Percentiles rank a stretch among this genome's conserved stretches.
phyloP scores from a whole-genome alignment of 2,797 vertebrate genomes.

The Etheostoma nigrum region DNA sequence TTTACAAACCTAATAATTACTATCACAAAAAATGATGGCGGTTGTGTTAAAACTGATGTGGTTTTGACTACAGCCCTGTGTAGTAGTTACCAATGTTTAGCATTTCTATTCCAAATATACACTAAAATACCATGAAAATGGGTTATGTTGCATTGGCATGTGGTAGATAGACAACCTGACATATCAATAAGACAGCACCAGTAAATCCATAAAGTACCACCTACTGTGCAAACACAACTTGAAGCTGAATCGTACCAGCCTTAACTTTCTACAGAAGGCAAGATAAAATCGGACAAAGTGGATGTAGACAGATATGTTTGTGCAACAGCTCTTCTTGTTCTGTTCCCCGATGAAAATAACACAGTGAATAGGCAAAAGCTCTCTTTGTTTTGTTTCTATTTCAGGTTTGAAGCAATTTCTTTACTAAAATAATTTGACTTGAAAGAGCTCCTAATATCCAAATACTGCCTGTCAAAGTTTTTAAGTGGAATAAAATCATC shows the following conservation, averaged over 20 bases:
- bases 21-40: not conserved
- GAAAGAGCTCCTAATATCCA: not conserved
- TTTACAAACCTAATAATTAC: not conserved
- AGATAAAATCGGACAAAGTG: constrained; percentile 52
- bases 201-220: constrained; percentile 64
- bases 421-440: not conserved
- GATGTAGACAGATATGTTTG: constrained; percentile 37
- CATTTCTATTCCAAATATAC: constrained; percentile 1
- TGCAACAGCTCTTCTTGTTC: constrained; percentile 37
- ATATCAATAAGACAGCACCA: constrained; percentile 55
- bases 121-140: constrained; percentile 1
- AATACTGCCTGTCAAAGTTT: not conserved
- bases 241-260: constrained; percentile 55
- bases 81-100: not conserved
- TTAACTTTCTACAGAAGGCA: constrained; percentile 38
- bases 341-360: constrained; percentile 24
- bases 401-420: constrained; percentile 9
- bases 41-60: not conserved
- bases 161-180: constrained; percentile 48
- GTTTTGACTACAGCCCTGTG: not conserved
- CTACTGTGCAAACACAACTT: constrained; percentile 57
- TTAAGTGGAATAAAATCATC: not conserved
- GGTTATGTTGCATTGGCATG: constrained; percentile 30
- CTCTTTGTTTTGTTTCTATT: constrained; percentile 14
- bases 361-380: constrained; percentile 1